Percentiles rank a stretch among this genome's conserved stretches.
Conservation (phyloP, 2,888 invertebrate genomes). For the Luperina testacea region DNA sequence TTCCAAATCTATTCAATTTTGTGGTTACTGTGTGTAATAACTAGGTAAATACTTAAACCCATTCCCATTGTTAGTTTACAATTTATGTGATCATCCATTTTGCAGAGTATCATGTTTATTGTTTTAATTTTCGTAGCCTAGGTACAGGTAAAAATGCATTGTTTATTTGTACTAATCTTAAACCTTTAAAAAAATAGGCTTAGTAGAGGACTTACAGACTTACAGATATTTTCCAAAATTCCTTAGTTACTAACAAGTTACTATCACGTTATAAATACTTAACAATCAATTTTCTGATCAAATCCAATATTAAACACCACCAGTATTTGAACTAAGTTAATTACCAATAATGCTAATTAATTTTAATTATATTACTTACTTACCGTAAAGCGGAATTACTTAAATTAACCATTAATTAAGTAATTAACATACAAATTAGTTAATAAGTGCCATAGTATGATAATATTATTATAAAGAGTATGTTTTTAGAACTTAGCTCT, state of each 20-base stretch:
- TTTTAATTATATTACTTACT: slow-evolving; percentile 31
- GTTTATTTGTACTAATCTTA: no score
- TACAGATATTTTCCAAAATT: neutral
- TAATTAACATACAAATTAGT: slow-evolving; percentile 58
- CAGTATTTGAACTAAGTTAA: slow-evolving; percentile 17
- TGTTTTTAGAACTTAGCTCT: slow-evolving; percentile 1
- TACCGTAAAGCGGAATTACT: slow-evolving; percentile 22
- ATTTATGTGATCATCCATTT: neutral
- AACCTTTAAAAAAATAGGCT: neutral
- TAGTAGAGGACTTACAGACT: neutral
- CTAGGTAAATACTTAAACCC: neutral
- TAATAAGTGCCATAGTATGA: slow-evolving; percentile 62
- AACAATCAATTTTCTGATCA: neutral
- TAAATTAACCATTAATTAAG: slow-evolving; percentile 42
- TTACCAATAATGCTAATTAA: slow-evolving; percentile 28
- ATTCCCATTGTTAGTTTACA: neutral
- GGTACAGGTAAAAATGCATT: neutral
- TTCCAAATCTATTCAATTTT: neutral
- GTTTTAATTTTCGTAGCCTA: neutral
- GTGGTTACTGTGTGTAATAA: slow-evolving; percentile 16
- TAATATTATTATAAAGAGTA: slow-evolving; percentile 16
- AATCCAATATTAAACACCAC: neutral
- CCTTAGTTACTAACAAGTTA: neutral
- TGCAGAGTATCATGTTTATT: neutral
- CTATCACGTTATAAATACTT: neutral